phyloP scores from a whole-genome alignment of 1,140 invertebrate species.

The Zaprionus lachaisei region DNA sequence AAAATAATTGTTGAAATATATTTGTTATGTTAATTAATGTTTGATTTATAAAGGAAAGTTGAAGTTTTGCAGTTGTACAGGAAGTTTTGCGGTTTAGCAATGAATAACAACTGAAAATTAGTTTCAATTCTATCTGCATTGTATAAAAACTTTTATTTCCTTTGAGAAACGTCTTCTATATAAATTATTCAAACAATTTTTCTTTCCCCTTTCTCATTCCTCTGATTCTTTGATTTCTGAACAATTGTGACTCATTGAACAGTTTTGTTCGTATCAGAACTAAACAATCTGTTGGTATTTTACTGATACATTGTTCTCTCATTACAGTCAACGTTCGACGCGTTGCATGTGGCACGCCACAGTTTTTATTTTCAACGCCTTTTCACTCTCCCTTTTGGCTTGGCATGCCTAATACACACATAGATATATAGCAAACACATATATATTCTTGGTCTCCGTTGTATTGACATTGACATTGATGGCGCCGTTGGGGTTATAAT shows the following conservation, averaged over 20 bases:
- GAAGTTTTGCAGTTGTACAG: not conserved
- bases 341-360: constrained; percentile 66
- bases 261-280: not conserved
- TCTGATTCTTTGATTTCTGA: not conserved
- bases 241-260: not conserved
- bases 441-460: constrained; percentile 27
- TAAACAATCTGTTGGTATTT: constrained; percentile 14
- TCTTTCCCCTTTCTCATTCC: not conserved
- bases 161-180: not conserved
- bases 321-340: constrained; percentile 51
- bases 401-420: not conserved
- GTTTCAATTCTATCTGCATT: not conserved
- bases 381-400: constrained; percentile 18
- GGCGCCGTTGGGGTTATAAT: constrained; percentile 47
- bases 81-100: not conserved
- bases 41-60: not conserved
- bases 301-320: constrained; percentile 1
- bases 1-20: not conserved
- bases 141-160: too few relatives aligned
- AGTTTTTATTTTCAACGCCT: constrained; percentile 44
- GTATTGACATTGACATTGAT: constrained; percentile 73
- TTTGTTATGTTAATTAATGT: constrained; percentile 6
- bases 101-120: not conserved
- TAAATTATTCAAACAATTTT: not conserved
- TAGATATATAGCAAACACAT: not conserved